phyloP scores from a whole-genome alignment of 2,888 invertebrate genomes.

The Isoperla grammatica region DNA sequence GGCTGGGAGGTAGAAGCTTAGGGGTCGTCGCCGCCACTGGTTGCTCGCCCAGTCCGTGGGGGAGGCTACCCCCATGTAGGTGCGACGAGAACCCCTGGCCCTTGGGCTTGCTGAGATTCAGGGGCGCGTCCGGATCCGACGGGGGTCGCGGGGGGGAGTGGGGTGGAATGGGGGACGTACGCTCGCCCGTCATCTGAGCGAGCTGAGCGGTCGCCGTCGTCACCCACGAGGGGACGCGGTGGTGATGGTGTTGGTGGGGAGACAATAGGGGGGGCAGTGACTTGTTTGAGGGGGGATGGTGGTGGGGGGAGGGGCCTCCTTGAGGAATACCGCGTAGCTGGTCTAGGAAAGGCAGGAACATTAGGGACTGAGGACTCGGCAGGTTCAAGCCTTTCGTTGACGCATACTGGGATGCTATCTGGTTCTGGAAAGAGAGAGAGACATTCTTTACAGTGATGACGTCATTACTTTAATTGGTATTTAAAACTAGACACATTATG shows the following conservation, averaged over 20 bases:
- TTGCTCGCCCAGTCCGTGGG: slow-evolving; percentile 29
- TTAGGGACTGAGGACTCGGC: slow-evolving; percentile 57
- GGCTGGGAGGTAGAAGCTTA: slow-evolving; percentile 52
- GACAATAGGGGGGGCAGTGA: neutral
- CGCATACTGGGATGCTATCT: slow-evolving; percentile 51
- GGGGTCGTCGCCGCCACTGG: slow-evolving; percentile 53
- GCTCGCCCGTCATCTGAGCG: slow-evolving; percentile 55
- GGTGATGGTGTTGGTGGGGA: slow-evolving; percentile 50
- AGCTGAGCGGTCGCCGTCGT: slow-evolving; percentile 66
- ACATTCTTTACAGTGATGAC: neutral
- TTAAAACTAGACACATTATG: no score
- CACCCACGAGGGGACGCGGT: slow-evolving; percentile 54
- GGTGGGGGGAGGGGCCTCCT: slow-evolving; percentile 39
- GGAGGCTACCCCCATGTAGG: slow-evolving; percentile 41
- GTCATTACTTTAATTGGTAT: neutral
- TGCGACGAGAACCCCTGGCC: slow-evolving; percentile 34
- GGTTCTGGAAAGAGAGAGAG: slow-evolving; percentile 45
- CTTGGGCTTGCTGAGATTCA: slow-evolving; percentile 86
- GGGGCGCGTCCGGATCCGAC: slow-evolving; percentile 72
- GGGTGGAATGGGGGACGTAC: slow-evolving; percentile 36
- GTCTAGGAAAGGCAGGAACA: slow-evolving; percentile 66
- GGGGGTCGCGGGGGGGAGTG: slow-evolving; percentile 23
- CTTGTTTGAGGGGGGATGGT: slow-evolving; percentile 37
- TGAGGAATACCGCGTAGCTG: slow-evolving; percentile 46
- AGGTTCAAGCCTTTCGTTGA: slow-evolving; percentile 48